Base-by-base conservation (phyloP, 1,140 invertebrate genomes). In the Pseudomyrmex concolor region DNA sequence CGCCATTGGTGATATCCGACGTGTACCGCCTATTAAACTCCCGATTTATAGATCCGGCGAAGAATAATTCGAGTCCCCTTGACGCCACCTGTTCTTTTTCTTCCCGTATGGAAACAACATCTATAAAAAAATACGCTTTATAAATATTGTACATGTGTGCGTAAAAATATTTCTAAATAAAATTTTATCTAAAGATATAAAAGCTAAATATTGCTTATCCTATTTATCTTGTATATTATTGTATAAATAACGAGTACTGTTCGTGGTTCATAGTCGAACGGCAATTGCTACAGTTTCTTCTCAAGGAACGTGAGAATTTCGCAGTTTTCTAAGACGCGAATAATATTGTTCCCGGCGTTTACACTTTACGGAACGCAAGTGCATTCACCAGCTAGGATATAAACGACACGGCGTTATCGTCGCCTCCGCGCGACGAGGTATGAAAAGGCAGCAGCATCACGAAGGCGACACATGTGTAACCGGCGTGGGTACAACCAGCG, bases 1-100 rank as follows among this genome's bases (percentile, higher is more conserved):
- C 88, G 88, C 84, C 86, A 87, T 91, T 91, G 89, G 90, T 91
- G 88, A 91, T 89, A 91, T 84, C 87, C 88, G 87, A 92, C 91
- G 91, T 92, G 91, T 87, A 64, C 48, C 70, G 91, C 89, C 86
- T 92, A 63, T 81, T 64, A 89, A 91, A 86, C 86, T 86, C 55
- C 25, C 48, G 34, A 84, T 85, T 83, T 72, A 66, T 84, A 77
- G 67, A 70, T 72, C 71, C 43, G n/a, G 45, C 17, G 0, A 55
- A 82, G 34, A 34, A 59, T 54, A 54, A 60, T 60, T 73, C 70
- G 8, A 60, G 19, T 62, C 71, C 9, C 19, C 12, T 60, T 34
- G 34, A 34, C 34, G 22, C 15, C 72, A 54, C 54, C 12, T 19
- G 76, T 51, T 51, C 57, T 74, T 34, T 43, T 72, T 17, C 15